Evolutionary conservation across 2,113 vertebrate genomes (phyloP).

Genomic region (Potamarius usumacintae): DNA sequence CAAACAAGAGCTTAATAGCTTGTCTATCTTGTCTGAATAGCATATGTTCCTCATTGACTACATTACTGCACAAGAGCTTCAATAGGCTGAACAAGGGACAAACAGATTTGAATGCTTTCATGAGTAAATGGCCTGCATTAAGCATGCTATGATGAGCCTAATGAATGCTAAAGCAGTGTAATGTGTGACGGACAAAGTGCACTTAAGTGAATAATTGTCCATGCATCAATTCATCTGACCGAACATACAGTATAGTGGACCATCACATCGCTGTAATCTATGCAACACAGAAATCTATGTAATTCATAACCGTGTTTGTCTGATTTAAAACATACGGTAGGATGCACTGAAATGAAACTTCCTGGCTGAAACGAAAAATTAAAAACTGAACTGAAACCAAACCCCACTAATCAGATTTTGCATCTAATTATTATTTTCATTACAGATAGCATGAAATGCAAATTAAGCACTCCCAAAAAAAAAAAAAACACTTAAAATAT

Average conservation of each 20-base stretch:
- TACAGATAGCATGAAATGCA: not conserved
- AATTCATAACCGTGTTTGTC: not conserved
- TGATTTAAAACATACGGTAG: not conserved
- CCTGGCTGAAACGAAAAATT: not conserved
- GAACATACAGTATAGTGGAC: not conserved
- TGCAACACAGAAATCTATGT: not conserved
- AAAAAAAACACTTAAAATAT: not conserved
- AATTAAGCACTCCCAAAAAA: not conserved
- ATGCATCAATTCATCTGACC: not conserved
- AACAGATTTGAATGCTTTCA: conserved; percentile 17
- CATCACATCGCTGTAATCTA: not conserved
- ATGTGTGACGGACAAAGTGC: conserved; percentile 7
- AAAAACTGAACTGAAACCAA: not conserved
- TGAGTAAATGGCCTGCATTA: conserved; percentile 11
- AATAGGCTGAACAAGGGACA: conserved; percentile 4
- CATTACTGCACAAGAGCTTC: conserved; percentile 20
- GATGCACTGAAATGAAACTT: not conserved
- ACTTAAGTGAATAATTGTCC: conserved; percentile 8
- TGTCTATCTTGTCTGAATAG: not conserved
- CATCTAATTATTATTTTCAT: not conserved
- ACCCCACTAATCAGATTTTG: not conserved
- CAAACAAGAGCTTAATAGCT: conserved; percentile 8
- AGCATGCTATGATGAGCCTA: not conserved
- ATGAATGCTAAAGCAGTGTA: not conserved
- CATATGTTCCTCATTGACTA: conserved; percentile 13